Evolutionary conservation across 2,888 invertebrate genomes (phyloP), one percentile per base, ranked within the genome.

Genomic region (Yponomeuta cagnagella): DNA sequence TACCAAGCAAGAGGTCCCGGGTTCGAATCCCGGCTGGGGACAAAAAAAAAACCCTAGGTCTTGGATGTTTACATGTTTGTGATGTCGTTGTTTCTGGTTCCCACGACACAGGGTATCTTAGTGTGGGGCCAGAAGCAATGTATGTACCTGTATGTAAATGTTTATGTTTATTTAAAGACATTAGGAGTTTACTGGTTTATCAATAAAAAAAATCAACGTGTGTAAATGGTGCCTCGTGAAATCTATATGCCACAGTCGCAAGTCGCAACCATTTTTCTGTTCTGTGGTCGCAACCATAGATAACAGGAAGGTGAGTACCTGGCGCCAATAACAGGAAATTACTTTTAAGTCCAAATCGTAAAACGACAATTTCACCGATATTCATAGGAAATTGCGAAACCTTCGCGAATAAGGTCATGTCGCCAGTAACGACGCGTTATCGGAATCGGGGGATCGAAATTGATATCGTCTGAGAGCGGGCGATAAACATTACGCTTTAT

Each of bases 401-500:
- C 77, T 81, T 78, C 75, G 72, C 75, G 75, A 78, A 78, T 77
- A 80, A 80, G 80, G 80, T 73, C 78, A 73, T 74, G 74, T 75
- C 71, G 77, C 77, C 77, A 77, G 77, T 78, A 78, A 77, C 75
- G 76, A 77, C 75, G 52, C 75, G 76, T 74, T 77, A 77, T 75
- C 76, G 74, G 78, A 77, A 75, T 76, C 76, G 75, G 75, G 74
- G 77, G 76, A 76, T 77, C 77, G 74, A 76, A 76, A 75, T 74
- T 74, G 76, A 77, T 75, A 76, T 74, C 72, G 74, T 72, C 73
- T 74, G 74, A 74, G 72, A 72, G 64, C 75, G 75, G 74, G 76
- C 73, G 74, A 84, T 87, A 87, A 87, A 86, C 76, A 77, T 74
- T 74, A 78, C 73, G 75, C 73, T 84, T 83, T 83, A 85, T 83